Evolutionary conservation across 2,113 vertebrate species (phyloP), one percentile per base, ranked within the genome.

Genomic region (Petrocephalus microphthalmus): DNA sequence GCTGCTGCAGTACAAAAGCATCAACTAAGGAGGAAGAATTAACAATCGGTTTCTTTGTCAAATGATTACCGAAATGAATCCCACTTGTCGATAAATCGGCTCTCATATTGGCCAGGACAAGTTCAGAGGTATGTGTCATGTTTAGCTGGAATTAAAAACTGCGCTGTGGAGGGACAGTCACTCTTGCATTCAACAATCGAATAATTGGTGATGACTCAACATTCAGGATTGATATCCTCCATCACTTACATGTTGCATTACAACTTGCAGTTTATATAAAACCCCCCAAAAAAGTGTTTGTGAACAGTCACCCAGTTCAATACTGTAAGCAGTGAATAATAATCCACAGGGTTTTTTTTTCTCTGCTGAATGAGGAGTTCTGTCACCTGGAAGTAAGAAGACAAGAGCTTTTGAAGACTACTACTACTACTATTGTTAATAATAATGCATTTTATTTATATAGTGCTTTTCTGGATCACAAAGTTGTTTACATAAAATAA

Each of bases 1-100:
- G 8, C 60, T 87, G 52, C 74, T 86, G 37, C 49, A 5, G 33
- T 88, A n/a, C 85, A 88, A 85, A 87, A 89, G 78, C 33, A 11
- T 0, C 60, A 56, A 90, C 60, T 90, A 90, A 90, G 67, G 3
- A 29, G 33, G 15, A 3, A 85, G 83, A 64, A 87, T 89, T 42
- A 88, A 90, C 56, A 54, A 20, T 87, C 51, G 57, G 60, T 71
- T 45, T 71, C 60, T 51, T 74, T 74, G 88, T 84, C 52, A 78
- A 84, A 86, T 56, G 74, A 25, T 49, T 37, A 85, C 52, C 29
- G 7, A 13, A 22, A 85, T 85, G 81, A 51, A 29, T 52, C 45
- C 47, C 57, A 37, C 29, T 57, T 84, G 20, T 33, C 37, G 11
- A 45, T 81, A 45, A 56, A 81, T 52, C 20, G 15, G 86, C 37